Evolutionary conservation across 2,888 invertebrate species (phyloP).

Genomic region (Campopleginae sp.): DNA sequence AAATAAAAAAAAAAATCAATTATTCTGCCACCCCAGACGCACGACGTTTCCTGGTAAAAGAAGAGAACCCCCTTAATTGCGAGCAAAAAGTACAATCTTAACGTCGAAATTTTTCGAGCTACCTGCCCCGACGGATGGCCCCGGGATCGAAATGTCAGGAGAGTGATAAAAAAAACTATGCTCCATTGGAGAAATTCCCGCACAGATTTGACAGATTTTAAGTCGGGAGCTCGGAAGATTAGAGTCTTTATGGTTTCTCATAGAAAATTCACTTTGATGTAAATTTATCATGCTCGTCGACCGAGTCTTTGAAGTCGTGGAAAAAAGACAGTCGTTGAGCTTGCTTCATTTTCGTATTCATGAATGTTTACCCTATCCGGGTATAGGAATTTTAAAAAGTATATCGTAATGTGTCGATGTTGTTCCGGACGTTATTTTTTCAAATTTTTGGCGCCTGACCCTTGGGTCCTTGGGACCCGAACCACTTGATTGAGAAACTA

Average conservation of each 20-base stretch:
- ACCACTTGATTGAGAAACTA: neutral
- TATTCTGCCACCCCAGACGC: neutral
- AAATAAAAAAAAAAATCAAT: neutral
- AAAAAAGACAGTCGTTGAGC: neutral
- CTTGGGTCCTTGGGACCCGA: too few relatives aligned
- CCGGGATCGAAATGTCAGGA: neutral
- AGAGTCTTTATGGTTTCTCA: neutral
- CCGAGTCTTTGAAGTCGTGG: neutral
- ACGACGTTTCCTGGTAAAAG: neutral
- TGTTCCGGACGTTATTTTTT: too few relatives aligned
- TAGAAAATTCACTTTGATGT: neutral
- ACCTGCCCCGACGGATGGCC: neutral
- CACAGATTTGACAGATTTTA: neutral
- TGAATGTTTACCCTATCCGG: too few relatives aligned
- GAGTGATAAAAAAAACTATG: neutral
- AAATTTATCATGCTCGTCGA: neutral
- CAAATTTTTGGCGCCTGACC: too few relatives aligned
- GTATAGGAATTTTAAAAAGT: too few relatives aligned
- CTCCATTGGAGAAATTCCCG: neutral
- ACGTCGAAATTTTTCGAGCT: neutral
- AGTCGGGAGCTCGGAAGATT: neutral
- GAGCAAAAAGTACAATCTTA: neutral
- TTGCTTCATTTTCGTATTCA: neutral
- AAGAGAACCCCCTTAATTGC: neutral
- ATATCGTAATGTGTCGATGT: too few relatives aligned